These are phyloP conservation scores for Zele albiditarsus DNA, from an alignment of 2,888 invertebrate species.

Conservation along the genomic window DNA sequence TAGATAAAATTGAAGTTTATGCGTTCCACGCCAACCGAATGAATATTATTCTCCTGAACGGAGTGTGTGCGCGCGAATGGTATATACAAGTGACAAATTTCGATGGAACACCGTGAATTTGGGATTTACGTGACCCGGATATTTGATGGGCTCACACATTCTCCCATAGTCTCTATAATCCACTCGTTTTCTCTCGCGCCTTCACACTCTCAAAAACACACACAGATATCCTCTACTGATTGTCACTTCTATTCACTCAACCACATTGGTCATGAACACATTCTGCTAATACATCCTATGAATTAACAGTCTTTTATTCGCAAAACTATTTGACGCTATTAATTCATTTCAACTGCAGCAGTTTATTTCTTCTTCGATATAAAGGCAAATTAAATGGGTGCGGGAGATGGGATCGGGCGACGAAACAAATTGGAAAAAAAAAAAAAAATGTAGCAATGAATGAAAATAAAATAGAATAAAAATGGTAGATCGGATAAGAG, in stretches of 20 bases:
- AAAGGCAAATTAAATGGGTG: slow-evolving; percentile 38
- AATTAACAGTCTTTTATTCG: not conserved
- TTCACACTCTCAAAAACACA: not conserved
- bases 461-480: not conserved
- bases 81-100: slow-evolving; percentile 59
- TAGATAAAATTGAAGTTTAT: slow-evolving; percentile 49
- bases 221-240: not conserved
- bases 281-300: slow-evolving; percentile 9
- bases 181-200: not conserved
- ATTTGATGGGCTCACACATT: slow-evolving; percentile 34
- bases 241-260: slow-evolving; percentile 30
- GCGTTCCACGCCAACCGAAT: slow-evolving; percentile 46
- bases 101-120: slow-evolving; percentile 59
- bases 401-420: no score
- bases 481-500: not conserved
- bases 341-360: not conserved
- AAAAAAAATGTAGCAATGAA: slow-evolving; percentile 5
- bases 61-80: slow-evolving; percentile 23
- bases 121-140: slow-evolving; percentile 64
- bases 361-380: not conserved
- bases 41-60: slow-evolving; percentile 44
- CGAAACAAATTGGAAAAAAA: not conserved
- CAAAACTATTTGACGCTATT: not conserved
- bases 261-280: slow-evolving; percentile 25
- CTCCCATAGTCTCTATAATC: slow-evolving; percentile 13